A percentile compares a stretch with the other conserved stretches of the same genome.
phyloP scores from a whole-genome alignment of 2,797 vertebrate genomes.

The Pseudochirops cupreus region DNA sequence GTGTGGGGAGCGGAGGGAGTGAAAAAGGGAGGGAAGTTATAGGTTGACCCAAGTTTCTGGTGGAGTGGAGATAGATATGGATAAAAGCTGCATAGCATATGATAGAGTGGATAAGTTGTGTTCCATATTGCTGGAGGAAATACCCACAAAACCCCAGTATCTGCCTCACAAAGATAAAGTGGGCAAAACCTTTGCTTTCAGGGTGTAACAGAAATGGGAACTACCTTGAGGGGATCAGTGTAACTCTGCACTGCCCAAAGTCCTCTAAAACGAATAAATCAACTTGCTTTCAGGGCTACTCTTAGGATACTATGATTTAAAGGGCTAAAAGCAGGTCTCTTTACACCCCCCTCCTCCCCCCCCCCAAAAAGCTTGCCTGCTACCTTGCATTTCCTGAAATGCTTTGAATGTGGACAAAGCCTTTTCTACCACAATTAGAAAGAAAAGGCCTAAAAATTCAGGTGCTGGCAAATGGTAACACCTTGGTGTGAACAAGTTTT shows the following conservation, averaged over 20 bases:
- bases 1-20: background rate
- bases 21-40: background rate
- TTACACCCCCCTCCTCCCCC: too few species aligned
- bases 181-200: background rate
- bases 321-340: background rate
- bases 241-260: background rate
- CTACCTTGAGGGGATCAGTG: background rate
- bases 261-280: background rate
- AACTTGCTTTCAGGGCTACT: background rate
- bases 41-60: background rate
- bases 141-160: background rate
- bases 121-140: background rate
- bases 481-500: background rate
- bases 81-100: background rate
- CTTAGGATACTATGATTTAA: background rate
- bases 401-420: background rate
- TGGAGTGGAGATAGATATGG: background rate
- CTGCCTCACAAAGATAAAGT: background rate
- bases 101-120: background rate
- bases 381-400: background rate
- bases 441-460: background rate
- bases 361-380: background rate
- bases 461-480: background rate
- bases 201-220: background rate
- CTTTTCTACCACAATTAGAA: background rate